Base-by-base conservation (phyloP, 2,888 invertebrate genomes). In the Conops quadrifasciatus region DNA sequence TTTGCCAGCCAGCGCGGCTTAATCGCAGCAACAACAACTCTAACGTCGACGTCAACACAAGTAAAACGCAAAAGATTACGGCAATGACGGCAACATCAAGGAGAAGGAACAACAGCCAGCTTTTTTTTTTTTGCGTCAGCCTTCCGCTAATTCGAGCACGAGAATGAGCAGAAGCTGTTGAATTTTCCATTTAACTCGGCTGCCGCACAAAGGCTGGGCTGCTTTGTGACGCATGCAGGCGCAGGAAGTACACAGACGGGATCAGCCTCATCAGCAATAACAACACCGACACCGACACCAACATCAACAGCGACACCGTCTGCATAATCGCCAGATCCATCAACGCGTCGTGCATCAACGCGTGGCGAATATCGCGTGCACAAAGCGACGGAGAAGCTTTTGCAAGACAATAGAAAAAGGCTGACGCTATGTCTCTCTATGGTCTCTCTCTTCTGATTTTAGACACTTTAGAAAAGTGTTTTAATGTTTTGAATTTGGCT, bases 151-250 rank as follows among this genome's bases (percentile, higher is more conserved):
- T 80, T 81, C 82, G 75, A 80, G 82, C 80, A 82, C 78, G 77
- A 81, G 82, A 81, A 81, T 81, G 82, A 81, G 82, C 81, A 81
- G 82, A 81, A 81, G 80, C 79, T 82, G 80, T 82, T 82, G 77
- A 82, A 82, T 81, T 82, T 82, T 78, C 80, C 82, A 80, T 80
- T 81, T 79, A 79, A 78, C 76, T 76, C 66, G 73, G 77, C 72
- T 73, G 63, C 63, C 60, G 53, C 71, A 71, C 71, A 60, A 71
- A 59, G 13, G 58, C 62, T 62, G 59, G 56, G n/a, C 58, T 56
- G 47, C 30, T 70, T 68, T 62, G 64, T 36, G 36, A 9, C 36
- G 13, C 67, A 66, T 47, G n/a, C 53, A 67, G 36, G 26, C 70
- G 19, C 36, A 45, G 66, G 19, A 66, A 24, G 24, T 11, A 53